phyloP scores from a whole-genome alignment of 2,797 vertebrate species.

The Rousettus madagascariensis region DNA sequence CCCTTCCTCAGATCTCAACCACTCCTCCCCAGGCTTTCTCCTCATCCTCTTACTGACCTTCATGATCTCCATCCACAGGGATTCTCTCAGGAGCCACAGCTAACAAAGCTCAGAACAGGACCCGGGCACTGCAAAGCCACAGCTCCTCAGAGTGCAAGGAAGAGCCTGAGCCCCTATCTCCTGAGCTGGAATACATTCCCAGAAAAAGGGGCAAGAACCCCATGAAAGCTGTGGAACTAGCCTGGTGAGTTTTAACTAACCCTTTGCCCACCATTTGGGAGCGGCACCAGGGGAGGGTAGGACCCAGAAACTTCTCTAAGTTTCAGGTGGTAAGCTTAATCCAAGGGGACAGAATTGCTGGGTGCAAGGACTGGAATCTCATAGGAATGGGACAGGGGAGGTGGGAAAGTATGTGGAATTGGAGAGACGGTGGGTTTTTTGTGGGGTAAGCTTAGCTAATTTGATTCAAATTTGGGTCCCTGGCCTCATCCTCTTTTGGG shows the following conservation, averaged over 20 bases:
- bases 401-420: background rate
- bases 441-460: background rate
- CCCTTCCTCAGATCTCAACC: background rate
- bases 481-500: background rate
- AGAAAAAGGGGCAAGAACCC: slow-evolving; percentile 90
- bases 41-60: background rate
- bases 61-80: slow-evolving; percentile 57
- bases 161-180: slow-evolving; percentile 49
- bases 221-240: slow-evolving; percentile 91
- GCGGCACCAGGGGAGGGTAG: background rate
- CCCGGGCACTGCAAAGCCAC: slow-evolving; percentile 73
- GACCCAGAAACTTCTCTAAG: background rate
- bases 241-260: slow-evolving; percentile 88
- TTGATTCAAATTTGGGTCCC: background rate
- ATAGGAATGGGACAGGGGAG: background rate
- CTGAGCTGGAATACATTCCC: slow-evolving; percentile 90
- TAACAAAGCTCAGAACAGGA: slow-evolving; percentile 70
- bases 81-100: slow-evolving; percentile 70
- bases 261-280: background rate
- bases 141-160: slow-evolving; percentile 67
- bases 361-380: background rate
- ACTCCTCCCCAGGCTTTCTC: background rate
- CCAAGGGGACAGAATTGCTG: background rate
- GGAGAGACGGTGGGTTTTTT: slow-evolving; percentile 22
- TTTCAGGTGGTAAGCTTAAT: slow-evolving; percentile 26